Evolutionary conservation across 2,888 invertebrate genomes (phyloP).

Genomic region (Epinotia ramella): DNA sequence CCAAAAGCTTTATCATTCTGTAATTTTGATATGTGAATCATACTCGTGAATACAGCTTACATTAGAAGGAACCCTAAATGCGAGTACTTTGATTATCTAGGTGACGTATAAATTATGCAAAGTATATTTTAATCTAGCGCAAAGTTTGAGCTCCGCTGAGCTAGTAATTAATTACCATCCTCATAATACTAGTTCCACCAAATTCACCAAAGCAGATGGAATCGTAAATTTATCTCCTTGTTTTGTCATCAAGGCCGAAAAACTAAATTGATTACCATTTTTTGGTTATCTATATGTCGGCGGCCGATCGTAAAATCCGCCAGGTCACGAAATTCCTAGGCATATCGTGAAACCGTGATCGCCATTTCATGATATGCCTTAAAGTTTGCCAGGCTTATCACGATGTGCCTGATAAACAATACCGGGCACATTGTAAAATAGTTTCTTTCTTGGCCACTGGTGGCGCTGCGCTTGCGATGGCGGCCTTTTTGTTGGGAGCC

Average conservation of each 20-base stretch:
- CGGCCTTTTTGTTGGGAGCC: too few species aligned
- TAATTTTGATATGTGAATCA: too few species aligned
- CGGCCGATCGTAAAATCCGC: too few species aligned
- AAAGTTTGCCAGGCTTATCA: too few species aligned
- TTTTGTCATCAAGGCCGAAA: slow-evolving; percentile 50
- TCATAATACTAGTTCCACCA: slow-evolving; percentile 46
- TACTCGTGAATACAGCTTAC: not conserved
- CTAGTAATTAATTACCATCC: slow-evolving; percentile 53
- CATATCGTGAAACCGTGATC: too few species aligned
- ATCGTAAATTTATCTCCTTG: slow-evolving; percentile 37
- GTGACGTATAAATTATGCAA: slow-evolving; percentile 14
- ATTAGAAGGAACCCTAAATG: not conserved
- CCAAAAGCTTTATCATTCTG: too few species aligned
- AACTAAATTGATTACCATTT: slow-evolving; percentile 46
- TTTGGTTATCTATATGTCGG: slow-evolving; percentile 44
- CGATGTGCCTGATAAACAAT: too few species aligned
- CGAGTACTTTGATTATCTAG: slow-evolving; percentile 6
- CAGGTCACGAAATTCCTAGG: too few species aligned
- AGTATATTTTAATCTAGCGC: slow-evolving; percentile 11
- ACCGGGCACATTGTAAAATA: too few species aligned
- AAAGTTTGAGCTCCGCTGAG: slow-evolving; percentile 52
- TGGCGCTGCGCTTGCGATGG: too few species aligned
- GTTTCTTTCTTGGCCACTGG: too few species aligned
- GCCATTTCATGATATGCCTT: too few species aligned
- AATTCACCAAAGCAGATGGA: slow-evolving; percentile 37